Evolutionary conservation across 2,797 vertebrate species (phyloP).

Genomic region (Diplodus sargus): DNA sequence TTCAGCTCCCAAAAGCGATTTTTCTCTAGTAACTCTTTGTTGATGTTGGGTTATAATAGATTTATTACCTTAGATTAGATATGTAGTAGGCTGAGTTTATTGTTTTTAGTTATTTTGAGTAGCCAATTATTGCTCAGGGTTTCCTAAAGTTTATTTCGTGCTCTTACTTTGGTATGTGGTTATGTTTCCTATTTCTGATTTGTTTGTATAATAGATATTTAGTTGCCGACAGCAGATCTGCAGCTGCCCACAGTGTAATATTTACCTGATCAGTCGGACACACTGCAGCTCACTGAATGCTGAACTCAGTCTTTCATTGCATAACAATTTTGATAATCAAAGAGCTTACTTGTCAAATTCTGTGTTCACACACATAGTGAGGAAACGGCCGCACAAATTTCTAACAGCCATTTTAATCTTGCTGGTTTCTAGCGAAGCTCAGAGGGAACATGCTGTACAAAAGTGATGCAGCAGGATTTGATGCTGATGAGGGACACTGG

Average conservation of each 20-base stretch:
- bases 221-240: not conserved
- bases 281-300: not conserved
- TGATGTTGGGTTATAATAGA: not conserved
- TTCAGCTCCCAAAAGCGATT: not conserved
- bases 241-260: not conserved
- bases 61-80: not conserved
- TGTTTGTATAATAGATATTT: not conserved
- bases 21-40: not conserved
- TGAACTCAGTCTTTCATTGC: not conserved
- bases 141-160: not conserved
- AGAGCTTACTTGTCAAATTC: conserved; percentile 25
- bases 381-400: not conserved
- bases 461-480: not conserved
- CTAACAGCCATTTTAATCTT: not conserved
- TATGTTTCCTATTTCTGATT: not conserved
- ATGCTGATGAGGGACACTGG: not conserved
- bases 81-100: not conserved
- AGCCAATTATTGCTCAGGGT: not conserved
- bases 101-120: not conserved
- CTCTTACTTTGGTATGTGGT: too few species aligned
- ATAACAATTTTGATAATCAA: conserved; percentile 14
- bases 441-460: not conserved
- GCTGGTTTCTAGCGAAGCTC: not conserved
- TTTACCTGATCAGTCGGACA: not conserved
- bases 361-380: not conserved